Base-by-base conservation (phyloP, 2,797 vertebrate species). In the Danio tinwini region DNA sequence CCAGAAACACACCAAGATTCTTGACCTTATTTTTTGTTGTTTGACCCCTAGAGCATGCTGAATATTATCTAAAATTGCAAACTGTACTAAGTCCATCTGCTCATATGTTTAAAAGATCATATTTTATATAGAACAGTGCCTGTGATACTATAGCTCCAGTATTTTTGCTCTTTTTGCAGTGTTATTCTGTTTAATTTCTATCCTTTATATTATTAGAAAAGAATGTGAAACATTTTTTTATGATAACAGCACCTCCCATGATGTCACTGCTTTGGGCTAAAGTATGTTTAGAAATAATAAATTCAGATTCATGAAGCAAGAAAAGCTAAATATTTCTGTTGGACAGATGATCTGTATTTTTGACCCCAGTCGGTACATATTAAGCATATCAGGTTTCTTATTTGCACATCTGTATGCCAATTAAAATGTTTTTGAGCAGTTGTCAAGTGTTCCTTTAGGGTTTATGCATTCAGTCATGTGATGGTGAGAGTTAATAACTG, bases 291-390 rank as follows among this genome's bases (percentile, higher is more conserved):
- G 37, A 70, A 42, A n/a, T 44, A 49, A 6, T 49, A 52, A 11
- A 69, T 69, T 50, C 14, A 7, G 13, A 13, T 74, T 62, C 14
- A 62, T 55, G 61, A 44, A 64, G 39, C 17, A 16, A 45, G 17
- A 13, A 63, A 55, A 65, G 39, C 9, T 7, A 53, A 55, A 65
- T 65, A 56, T 76, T 76, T 55, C 14, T 55, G 5, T 56, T 76
- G 62, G 19, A 45, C 17, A 29, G 19, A 4, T 8, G 39, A 55
- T 55, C 40, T 65, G 19, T 65, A 53, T 47, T 21, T 5, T 5
- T 19, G 19, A 29, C 6, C 39, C 21, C 17, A 3, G 9, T 45
- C 50, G 44, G 74, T 16, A n/a, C 13, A 5, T 55, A 45, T 76
- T n/a, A 21, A 62, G 29, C 17, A 16, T 19, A 13, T n/a, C 59